Percentiles rank a stretch among this genome's conserved stretches.
Evolutionary conservation across 2,797 vertebrate genomes (phyloP).

Genomic region (Coregonus suidteri): DNA sequence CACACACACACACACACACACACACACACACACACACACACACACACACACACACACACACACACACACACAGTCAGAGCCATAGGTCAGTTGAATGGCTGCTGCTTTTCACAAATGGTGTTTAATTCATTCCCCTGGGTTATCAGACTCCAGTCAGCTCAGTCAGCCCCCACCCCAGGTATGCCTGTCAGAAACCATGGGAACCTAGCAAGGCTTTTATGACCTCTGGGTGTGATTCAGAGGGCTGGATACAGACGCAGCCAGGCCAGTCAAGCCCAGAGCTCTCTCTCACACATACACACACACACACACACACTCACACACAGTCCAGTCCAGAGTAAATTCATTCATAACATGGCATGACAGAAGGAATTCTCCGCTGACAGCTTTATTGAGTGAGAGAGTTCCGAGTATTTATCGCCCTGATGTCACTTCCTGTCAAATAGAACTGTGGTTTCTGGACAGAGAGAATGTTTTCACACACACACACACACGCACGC

Average conservation of each 20-base stretch:
- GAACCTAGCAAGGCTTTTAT: slow-evolving; percentile 55
- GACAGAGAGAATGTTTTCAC: slow-evolving; percentile 32
- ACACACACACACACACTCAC: slow-evolving; percentile 9
- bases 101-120: slow-evolving; percentile 45
- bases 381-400: slow-evolving; percentile 71
- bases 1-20: neutral
- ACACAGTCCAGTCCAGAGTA: slow-evolving; percentile 40
- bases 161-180: slow-evolving; percentile 30
- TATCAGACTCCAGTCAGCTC: slow-evolving; percentile 53
- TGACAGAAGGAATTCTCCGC: slow-evolving; percentile 68
- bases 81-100: slow-evolving; percentile 38
- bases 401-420: slow-evolving; percentile 57
- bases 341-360: slow-evolving; percentile 66
- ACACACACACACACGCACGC: too few species aligned
- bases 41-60: slow-evolving; percentile 1
- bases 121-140: slow-evolving; percentile 52
- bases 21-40: neutral
- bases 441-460: slow-evolving; percentile 51
- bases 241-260: slow-evolving; percentile 36
- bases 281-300: neutral
- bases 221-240: slow-evolving; percentile 38
- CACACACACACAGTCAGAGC: slow-evolving; percentile 15
- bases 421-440: slow-evolving; percentile 69
- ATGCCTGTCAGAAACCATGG: slow-evolving; percentile 72
- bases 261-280: neutral